Evolutionary conservation across 2,797 vertebrate species (phyloP).

Genomic region (Trichosurus vulpecula): DNA sequence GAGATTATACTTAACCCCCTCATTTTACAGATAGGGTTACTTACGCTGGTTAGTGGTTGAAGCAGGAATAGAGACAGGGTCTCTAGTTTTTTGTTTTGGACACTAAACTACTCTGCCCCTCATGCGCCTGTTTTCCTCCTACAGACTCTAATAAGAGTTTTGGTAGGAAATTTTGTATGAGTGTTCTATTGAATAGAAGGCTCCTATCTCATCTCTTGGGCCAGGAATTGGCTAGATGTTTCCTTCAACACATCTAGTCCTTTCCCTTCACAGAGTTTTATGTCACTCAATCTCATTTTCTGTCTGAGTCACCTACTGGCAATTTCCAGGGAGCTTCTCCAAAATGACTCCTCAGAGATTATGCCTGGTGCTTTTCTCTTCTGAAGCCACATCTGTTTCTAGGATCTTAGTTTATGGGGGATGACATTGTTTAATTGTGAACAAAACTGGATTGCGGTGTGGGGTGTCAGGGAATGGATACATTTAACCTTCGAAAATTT

Average conservation of each 20-base stretch:
- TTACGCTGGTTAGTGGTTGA: conserved; percentile 25
- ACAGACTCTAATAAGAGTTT: conserved; percentile 10
- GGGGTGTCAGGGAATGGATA: conserved; percentile 50
- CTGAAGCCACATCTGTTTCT: background rate
- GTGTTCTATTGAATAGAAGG: background rate
- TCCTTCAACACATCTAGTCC: background rate
- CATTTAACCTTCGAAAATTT: conserved; percentile 68
- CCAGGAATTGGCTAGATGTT: background rate
- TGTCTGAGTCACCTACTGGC: too few species aligned
- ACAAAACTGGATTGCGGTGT: conserved; percentile 5
- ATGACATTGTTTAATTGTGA: conserved; percentile 50
- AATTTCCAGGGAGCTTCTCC: background rate
- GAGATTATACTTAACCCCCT: background rate
- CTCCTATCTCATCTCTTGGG: background rate
- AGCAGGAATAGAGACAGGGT: background rate
- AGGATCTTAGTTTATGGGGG: conserved; percentile 12
- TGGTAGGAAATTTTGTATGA: conserved; percentile 8
- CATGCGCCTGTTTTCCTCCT: background rate
- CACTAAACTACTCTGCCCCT: background rate
- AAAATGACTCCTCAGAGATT: background rate
- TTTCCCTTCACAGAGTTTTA: background rate
- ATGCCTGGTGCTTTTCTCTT: background rate
- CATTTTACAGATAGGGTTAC: background rate
- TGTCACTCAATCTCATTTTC: background rate
- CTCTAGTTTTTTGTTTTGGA: conserved; percentile 22